phyloP scores from a whole-genome alignment of 2,888 invertebrate species.

The Drosophila histrio region DNA sequence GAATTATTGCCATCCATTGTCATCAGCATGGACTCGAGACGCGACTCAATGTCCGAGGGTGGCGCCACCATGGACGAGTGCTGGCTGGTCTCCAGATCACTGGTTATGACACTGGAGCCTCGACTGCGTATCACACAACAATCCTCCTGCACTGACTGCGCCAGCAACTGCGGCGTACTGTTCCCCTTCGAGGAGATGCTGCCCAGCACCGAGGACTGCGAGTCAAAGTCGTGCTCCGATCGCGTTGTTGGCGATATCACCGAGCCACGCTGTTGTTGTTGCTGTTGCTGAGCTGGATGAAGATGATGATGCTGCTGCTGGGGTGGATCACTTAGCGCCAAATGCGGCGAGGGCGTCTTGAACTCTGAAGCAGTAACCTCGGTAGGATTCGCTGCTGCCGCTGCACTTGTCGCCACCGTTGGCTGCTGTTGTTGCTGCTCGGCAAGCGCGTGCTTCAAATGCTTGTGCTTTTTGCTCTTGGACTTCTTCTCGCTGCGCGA shows the following conservation, averaged over 20 bases:
- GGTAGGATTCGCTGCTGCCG: background rate
- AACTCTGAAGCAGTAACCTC: constrained; percentile 67
- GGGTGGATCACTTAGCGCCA: constrained; percentile 61
- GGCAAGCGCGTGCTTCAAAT: constrained; percentile 70
- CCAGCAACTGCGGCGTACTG: constrained; percentile 81
- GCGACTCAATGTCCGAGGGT: constrained; percentile 83
- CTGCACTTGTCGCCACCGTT: constrained; percentile 23
- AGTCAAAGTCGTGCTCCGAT: constrained; percentile 84
- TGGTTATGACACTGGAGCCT: constrained; percentile 84
- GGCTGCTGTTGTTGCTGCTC: constrained; percentile 39
- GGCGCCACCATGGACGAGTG: constrained; percentile 84
- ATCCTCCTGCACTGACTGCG: constrained; percentile 82
- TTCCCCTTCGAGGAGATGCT: constrained; percentile 84
- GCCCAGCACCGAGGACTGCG: constrained; percentile 84
- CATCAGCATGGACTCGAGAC: constrained; percentile 84
- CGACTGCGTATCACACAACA: constrained; percentile 84
- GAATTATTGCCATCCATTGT: constrained; percentile 63
- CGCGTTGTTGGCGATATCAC: constrained; percentile 85
- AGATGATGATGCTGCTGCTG: constrained; percentile 33
- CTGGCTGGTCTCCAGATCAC: constrained; percentile 84
- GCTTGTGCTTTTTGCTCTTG: constrained; percentile 83
- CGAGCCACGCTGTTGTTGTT: constrained; percentile 49
- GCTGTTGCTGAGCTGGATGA: constrained; percentile 27
- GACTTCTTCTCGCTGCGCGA: constrained; percentile 70
- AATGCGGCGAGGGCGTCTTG: constrained; percentile 85